Evolutionary conservation across 2,888 invertebrate species (phyloP).

Genomic region (Lissocephala sabroskyi): DNA sequence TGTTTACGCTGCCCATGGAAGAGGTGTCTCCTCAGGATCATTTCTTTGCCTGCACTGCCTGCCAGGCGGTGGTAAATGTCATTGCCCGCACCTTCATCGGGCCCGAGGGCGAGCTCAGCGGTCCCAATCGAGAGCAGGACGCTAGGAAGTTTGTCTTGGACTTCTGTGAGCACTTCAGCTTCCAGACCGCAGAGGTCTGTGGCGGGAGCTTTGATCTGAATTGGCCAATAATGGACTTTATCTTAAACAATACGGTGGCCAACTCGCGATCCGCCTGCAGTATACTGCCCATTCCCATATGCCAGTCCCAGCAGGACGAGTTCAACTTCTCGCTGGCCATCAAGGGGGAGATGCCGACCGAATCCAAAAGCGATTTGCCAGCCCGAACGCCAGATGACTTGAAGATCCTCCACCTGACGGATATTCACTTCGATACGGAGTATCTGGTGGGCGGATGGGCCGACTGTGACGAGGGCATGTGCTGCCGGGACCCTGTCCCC

Average conservation of each 20-base stretch:
- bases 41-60: slow-evolving; percentile 61
- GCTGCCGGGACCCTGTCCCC: slow-evolving; percentile 75
- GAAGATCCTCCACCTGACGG: slow-evolving; percentile 66
- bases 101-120: slow-evolving; percentile 72
- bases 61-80: slow-evolving; percentile 58
- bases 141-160: slow-evolving; percentile 71
- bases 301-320: slow-evolving; percentile 45
- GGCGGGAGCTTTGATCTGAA: slow-evolving; percentile 77
- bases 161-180: slow-evolving; percentile 75
- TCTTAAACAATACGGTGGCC: slow-evolving; percentile 73
- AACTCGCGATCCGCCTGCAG: slow-evolving; percentile 73
- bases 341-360: slow-evolving; percentile 33
- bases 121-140: slow-evolving; percentile 43
- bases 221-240: slow-evolving; percentile 77
- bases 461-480: slow-evolving; percentile 82
- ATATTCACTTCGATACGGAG: slow-evolving; percentile 85
- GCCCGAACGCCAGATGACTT: slow-evolving; percentile 41
- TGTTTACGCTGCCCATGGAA: slow-evolving; percentile 45
- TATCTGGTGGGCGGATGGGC: slow-evolving; percentile 81
- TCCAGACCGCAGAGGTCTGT: slow-evolving; percentile 78
- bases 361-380: slow-evolving; percentile 52
- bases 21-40: slow-evolving; percentile 50
- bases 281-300: slow-evolving; percentile 62
- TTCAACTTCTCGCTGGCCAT: slow-evolving; percentile 57
- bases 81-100: slow-evolving; percentile 70